These are phyloP conservation scores for Paratilapia polleni DNA, from an alignment of 2,113 vertebrate species.

Conservation along the genomic window DNA sequence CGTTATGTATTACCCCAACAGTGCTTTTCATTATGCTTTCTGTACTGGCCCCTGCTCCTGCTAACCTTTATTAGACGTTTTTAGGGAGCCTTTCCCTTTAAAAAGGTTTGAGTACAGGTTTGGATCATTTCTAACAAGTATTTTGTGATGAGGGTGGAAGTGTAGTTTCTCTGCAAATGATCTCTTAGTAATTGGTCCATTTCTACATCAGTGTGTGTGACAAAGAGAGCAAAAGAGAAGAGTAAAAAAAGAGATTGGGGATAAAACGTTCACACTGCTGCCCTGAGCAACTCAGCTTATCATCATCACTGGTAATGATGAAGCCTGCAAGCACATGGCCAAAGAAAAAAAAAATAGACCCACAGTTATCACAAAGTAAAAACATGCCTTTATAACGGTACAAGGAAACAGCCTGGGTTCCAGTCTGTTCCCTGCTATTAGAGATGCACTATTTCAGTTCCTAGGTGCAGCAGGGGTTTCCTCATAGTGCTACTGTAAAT, in stretches of 20 bases:
- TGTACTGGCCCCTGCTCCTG: not conserved
- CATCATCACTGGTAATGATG: conserved; percentile 38
- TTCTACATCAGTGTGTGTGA: not conserved
- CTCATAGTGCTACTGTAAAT: conserved; percentile 16
- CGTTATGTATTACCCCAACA: not conserved
- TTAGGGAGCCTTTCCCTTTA: not conserved
- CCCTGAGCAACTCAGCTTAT: conserved; percentile 44
- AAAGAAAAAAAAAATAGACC: not conserved
- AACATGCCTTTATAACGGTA: conserved; percentile 25
- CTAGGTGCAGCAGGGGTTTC: conserved; percentile 26
- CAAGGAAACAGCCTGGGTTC: conserved; percentile 26
- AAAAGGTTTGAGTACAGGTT: not conserved
- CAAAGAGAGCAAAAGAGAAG: not conserved
- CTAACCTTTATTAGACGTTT: not conserved
- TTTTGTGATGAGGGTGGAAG: conserved; percentile 6
- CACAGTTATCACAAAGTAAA: conserved; percentile 15
- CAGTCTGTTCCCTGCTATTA: conserved; percentile 14
- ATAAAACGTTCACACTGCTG: conserved; percentile 17
- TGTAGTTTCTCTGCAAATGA: not conserved
- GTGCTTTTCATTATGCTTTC: not conserved
- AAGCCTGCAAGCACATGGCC: conserved; percentile 27
- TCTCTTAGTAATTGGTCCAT: conserved; percentile 9
- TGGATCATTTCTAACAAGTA: not conserved
- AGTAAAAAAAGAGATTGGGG: not conserved
- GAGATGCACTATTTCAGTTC: conserved; percentile 44